A percentile compares a stretch with the other conserved stretches of the same genome.
Evolutionary conservation across 2,797 vertebrate genomes (phyloP).

Genomic region (Podarcis lilfordi): DNA sequence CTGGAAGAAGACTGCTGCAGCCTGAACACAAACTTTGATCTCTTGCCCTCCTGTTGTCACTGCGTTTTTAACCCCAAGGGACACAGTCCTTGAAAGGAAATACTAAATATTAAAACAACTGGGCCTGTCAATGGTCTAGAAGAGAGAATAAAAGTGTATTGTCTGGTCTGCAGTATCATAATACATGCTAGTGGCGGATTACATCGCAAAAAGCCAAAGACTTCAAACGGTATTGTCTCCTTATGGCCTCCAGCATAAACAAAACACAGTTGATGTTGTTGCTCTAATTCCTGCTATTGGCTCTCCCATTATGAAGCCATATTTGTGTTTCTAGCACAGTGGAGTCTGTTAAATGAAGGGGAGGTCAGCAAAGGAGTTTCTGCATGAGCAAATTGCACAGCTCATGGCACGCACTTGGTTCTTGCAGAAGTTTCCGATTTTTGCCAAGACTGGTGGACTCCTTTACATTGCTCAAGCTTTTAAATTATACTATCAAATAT

Average conservation of each 20-base stretch:
- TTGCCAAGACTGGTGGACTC: slow-evolving; percentile 11
- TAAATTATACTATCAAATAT: slow-evolving; percentile 29
- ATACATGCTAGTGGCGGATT: slow-evolving; percentile 9
- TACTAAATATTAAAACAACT: slow-evolving; percentile 54
- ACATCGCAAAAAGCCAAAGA: slow-evolving; percentile 54
- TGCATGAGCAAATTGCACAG: neutral
- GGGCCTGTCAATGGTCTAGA: slow-evolving; percentile 44
- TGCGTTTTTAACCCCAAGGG: slow-evolving; percentile 14
- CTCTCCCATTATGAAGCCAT: slow-evolving; percentile 38
- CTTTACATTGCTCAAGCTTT: fast-evolving
- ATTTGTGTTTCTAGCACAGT: slow-evolving; percentile 33
- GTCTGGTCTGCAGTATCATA: slow-evolving; percentile 43
- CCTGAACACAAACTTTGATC: slow-evolving; percentile 7
- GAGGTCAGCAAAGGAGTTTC: slow-evolving; percentile 11
- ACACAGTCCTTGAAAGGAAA: slow-evolving; percentile 13
- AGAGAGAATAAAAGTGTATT: slow-evolving; percentile 55
- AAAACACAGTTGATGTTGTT: slow-evolving; percentile 56
- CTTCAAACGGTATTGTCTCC: slow-evolving; percentile 52
- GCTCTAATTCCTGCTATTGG: slow-evolving; percentile 48
- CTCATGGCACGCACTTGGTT: neutral
- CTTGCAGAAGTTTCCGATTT: slow-evolving; percentile 39
- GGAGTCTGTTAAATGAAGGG: slow-evolving; percentile 7
- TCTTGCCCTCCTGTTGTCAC: neutral
- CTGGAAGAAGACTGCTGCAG: neutral
- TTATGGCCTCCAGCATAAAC: slow-evolving; percentile 56